Conservation (phyloP, 1,140 invertebrate species). For the Pinna nobilis region DNA sequence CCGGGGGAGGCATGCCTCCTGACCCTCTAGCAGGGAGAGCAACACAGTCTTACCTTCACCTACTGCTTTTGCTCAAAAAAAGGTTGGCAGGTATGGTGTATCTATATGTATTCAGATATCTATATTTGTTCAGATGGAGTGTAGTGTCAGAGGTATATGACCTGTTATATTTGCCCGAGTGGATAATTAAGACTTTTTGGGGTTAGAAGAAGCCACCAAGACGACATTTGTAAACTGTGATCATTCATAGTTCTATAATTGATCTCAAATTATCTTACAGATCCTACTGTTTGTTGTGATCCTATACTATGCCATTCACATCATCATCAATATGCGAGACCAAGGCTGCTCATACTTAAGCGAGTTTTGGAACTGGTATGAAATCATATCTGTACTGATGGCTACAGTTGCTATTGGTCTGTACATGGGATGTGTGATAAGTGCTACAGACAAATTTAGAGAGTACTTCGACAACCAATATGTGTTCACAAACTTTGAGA, state of each 20-base stretch:
- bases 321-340: slow-evolving; percentile 40
- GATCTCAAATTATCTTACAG: slow-evolving; percentile 18
- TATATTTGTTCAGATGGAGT: too few relatives aligned
- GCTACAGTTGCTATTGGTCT: slow-evolving; percentile 52
- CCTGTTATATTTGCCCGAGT: too few relatives aligned
- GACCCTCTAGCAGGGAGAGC: too few relatives aligned
- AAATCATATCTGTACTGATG: slow-evolving; percentile 53
- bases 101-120: too few relatives aligned
- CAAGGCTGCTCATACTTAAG: slow-evolving; percentile 48
- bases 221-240: too few relatives aligned
- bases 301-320: slow-evolving; percentile 57
- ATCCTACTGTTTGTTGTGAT: slow-evolving; percentile 57
- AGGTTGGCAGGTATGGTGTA: too few relatives aligned
- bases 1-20: too few relatives aligned
- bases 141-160: too few relatives aligned
- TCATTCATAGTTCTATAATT: not conserved
- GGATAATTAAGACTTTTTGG: too few relatives aligned
- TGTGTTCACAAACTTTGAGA: slow-evolving; percentile 61
- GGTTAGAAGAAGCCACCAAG: too few relatives aligned
- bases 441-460: slow-evolving; percentile 55
- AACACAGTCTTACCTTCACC: too few relatives aligned
- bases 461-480: slow-evolving; percentile 43
- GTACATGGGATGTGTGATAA: slow-evolving; percentile 62
- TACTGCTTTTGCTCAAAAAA: too few relatives aligned
- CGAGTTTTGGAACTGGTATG: slow-evolving; percentile 60